Evolutionary conservation across 2,888 invertebrate genomes (phyloP).

Genomic region (Drosophila lacicola): DNA sequence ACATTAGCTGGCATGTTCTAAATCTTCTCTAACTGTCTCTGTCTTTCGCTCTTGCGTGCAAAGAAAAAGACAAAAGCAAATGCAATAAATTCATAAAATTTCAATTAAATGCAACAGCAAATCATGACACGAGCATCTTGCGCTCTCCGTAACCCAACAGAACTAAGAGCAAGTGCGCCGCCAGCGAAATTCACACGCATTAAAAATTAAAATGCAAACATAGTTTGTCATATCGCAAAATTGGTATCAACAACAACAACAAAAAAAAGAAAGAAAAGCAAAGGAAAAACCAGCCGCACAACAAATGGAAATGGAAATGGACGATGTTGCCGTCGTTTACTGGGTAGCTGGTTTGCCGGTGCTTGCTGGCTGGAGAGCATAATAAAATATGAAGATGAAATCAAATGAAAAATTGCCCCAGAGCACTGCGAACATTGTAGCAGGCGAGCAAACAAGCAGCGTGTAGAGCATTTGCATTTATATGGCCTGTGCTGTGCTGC

Average conservation of each 20-base stretch:
- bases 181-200: constrained; percentile 83
- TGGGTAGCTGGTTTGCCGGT: constrained; percentile 26
- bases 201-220: constrained; percentile 82
- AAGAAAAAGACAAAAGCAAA: constrained; percentile 41
- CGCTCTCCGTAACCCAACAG: constrained; percentile 42
- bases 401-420: constrained; percentile 83
- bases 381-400: constrained; percentile 81
- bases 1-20: constrained; percentile 36
- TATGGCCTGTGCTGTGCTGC: constrained; percentile 57
- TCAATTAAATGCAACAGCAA: constrained; percentile 83
- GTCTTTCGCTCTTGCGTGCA: constrained; percentile 33
- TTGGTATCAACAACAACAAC: constrained; percentile 67
- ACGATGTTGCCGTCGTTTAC: constrained; percentile 23
- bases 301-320: constrained; percentile 70
- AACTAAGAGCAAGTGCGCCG: constrained; percentile 66
- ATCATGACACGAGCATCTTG: constrained; percentile 79
- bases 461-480: constrained; percentile 79
- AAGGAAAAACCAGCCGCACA: constrained; percentile 34
- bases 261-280: constrained; percentile 16
- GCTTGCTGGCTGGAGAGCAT: constrained; percentile 47
- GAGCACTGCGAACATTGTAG: constrained; percentile 60
- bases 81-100: constrained; percentile 82
- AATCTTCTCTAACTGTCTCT: constrained; percentile 7
- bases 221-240: constrained; percentile 80
- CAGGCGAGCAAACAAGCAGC: constrained; percentile 66